Percentiles rank a stretch among this genome's conserved stretches.
Evolutionary conservation across 2,113 vertebrate genomes (phyloP).

Genomic region (Lasiurus cinereus): DNA sequence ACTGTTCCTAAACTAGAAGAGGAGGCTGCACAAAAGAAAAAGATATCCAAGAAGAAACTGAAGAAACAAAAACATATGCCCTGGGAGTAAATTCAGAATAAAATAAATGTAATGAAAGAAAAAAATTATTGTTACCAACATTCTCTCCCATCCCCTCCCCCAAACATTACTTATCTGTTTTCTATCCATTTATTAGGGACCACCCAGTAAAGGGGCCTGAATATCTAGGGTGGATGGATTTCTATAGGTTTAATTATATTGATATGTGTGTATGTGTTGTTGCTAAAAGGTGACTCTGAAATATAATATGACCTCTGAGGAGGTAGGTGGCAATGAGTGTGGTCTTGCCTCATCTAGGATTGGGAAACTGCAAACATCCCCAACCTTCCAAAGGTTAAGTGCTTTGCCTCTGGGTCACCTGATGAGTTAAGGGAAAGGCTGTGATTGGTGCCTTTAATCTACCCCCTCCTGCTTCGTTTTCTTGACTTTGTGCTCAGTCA

Average conservation of each 20-base stretch:
- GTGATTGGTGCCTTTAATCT: neutral
- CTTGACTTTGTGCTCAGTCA: neutral
- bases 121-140: neutral
- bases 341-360: neutral
- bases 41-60: neutral
- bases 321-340: constrained; percentile 17
- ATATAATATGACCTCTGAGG: neutral
- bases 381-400: neutral
- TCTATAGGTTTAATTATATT: neutral
- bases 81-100: neutral
- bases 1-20: neutral
- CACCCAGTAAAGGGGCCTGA: neutral
- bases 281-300: neutral
- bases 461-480: neutral
- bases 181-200: neutral
- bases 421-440: constrained; percentile 34
- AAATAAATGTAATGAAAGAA: neutral
- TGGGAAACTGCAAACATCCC: neutral
- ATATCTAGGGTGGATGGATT: neutral
- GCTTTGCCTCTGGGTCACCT: constrained; percentile 31
- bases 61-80: neutral
- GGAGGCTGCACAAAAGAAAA: neutral
- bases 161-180: neutral
- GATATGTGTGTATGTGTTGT: neutral
- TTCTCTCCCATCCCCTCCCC: neutral